Evolutionary conservation across 2,888 invertebrate genomes (phyloP).

Genomic region (Pristionchus arcanus): DNA sequence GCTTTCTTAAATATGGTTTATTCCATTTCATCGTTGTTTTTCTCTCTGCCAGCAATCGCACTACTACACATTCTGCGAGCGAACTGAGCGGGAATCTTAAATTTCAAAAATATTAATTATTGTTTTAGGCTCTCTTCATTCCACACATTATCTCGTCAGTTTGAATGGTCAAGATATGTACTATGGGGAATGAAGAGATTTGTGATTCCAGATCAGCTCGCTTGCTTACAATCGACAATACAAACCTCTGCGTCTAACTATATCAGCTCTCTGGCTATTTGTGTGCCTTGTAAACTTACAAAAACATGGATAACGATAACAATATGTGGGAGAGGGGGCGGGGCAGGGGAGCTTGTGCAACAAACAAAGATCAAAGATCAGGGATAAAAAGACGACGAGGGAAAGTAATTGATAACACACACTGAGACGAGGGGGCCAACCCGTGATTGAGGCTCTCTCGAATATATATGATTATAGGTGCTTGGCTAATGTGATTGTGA

Average conservation of each 20-base stretch:
- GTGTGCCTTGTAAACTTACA: slow-evolving; percentile 4
- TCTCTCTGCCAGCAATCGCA: slow-evolving; percentile 13
- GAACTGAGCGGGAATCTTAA: neutral
- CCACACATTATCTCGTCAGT: neutral
- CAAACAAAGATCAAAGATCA: slow-evolving; percentile 7
- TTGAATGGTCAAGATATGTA: too few relatives aligned
- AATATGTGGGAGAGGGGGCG: neutral
- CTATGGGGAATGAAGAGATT: neutral
- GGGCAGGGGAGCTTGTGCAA: neutral
- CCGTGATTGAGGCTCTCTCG: slow-evolving; percentile 10
- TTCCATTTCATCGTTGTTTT: slow-evolving; percentile 36
- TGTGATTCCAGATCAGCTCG: neutral
- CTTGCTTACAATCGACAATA: neutral
- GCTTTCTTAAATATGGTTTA: neutral
- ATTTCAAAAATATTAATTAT: neutral
- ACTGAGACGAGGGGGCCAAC: neutral
- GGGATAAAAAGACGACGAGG: neutral
- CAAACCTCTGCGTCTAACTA: neutral
- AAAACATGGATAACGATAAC: slow-evolving; percentile 39
- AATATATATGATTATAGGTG: slow-evolving; percentile 18
- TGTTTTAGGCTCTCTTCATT: neutral
- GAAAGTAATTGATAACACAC: neutral
- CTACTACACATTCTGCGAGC: slow-evolving; percentile 2
- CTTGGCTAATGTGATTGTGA: neutral
- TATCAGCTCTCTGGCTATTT: neutral